Conservation (phyloP, 2,797 vertebrate genomes). For the Myotis myotis region DNA sequence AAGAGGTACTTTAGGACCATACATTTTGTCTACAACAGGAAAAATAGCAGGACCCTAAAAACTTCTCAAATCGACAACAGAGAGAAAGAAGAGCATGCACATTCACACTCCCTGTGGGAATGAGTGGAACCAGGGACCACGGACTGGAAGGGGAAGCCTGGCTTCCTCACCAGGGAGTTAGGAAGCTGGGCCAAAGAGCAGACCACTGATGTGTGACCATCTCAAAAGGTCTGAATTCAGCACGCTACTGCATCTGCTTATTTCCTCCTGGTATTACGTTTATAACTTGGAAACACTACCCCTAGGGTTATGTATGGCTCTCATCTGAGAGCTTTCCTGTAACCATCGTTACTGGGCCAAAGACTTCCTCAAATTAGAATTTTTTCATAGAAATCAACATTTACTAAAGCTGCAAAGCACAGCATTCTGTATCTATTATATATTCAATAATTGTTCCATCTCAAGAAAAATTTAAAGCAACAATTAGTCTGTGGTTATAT, state of each 20-base stretch:
- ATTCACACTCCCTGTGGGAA: no score
- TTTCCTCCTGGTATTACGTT: neutral
- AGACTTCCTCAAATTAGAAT: neutral
- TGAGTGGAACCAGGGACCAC: rapidly evolving
- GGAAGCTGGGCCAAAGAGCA: neutral
- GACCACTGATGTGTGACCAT: no score
- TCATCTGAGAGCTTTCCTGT: neutral
- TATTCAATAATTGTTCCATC: neutral
- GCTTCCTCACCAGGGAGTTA: neutral
- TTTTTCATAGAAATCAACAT: neutral
- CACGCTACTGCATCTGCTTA: neutral
- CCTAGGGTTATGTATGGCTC: neutral
- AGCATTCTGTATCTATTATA: neutral
- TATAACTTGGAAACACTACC: neutral
- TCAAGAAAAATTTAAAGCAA: neutral
- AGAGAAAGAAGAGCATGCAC: neutral
- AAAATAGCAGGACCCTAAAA: neutral
- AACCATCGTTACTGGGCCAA: neutral
- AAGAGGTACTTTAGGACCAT: neutral
- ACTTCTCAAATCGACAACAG: neutral
- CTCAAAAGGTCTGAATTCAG: neutral
- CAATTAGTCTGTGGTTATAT: neutral
- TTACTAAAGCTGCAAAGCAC: neutral
- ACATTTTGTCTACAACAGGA: neutral
- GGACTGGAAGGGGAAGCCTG: neutral